Conservation (phyloP, 2,113 vertebrate species). For the Myxocyprinus asiaticus region DNA sequence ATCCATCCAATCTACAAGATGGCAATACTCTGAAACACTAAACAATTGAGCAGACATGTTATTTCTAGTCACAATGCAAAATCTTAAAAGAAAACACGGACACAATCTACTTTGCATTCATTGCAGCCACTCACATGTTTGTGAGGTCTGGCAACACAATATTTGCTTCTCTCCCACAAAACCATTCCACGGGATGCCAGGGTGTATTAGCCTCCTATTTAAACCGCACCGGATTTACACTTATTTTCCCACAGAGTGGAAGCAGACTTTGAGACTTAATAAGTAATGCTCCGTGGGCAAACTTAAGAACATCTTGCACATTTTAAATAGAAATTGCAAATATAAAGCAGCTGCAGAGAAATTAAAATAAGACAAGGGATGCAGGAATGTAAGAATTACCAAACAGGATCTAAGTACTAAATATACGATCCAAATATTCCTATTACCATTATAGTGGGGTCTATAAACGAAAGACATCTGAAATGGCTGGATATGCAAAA, state of each 20-base stretch:
- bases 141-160: constrained; percentile 43
- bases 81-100: constrained; percentile 1
- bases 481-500: neutral
- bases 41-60: neutral
- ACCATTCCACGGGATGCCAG: constrained; percentile 45
- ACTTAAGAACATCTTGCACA: constrained; percentile 13
- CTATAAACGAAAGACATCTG: constrained; percentile 17
- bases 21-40: neutral
- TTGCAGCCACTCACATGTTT: constrained; percentile 41
- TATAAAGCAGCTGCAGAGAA: neutral
- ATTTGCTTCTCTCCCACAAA: constrained; percentile 46
- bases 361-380: constrained; percentile 15
- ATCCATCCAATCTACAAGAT: too few species aligned
- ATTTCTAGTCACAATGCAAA: constrained; percentile 1
- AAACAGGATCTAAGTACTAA: neutral
- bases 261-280: constrained; percentile 38
- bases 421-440: neutral
- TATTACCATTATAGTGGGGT: neutral
- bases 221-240: constrained; percentile 50
- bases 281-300: constrained; percentile 29
- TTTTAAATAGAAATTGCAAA: constrained; percentile 29
- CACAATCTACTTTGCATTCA: constrained; percentile 46
- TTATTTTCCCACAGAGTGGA: constrained; percentile 41
- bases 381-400: neutral
- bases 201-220: constrained; percentile 53